phyloP scores from a whole-genome alignment of 2,113 vertebrate species.

The Gobio gobio region DNA sequence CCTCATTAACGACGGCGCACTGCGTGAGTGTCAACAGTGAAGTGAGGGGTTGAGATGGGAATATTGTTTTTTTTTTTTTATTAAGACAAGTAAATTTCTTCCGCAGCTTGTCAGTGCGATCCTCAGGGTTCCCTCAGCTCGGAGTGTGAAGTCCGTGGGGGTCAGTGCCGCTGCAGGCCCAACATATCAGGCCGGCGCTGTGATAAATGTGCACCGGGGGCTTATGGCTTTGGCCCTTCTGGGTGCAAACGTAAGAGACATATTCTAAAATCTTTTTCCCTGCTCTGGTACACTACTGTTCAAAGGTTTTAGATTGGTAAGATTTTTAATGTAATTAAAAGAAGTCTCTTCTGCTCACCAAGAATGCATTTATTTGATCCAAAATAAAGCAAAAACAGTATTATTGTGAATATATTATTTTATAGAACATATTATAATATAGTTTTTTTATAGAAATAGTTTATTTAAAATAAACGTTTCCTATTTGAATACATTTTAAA shows the following conservation, averaged over 20 bases:
- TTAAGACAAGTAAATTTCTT: not conserved
- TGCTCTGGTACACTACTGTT: not conserved
- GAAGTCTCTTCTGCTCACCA: too few relatives aligned
- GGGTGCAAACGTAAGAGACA: constrained; percentile 87
- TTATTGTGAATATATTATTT: too few relatives aligned
- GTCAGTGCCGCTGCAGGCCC: constrained; percentile 91
- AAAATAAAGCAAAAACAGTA: too few relatives aligned
- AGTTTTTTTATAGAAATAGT: too few relatives aligned
- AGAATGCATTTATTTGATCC: too few relatives aligned
- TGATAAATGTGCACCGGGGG: constrained; percentile 85
- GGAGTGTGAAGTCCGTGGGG: constrained; percentile 84
- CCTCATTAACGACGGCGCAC: constrained; percentile 84
- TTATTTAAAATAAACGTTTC: too few relatives aligned
- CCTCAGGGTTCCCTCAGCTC: constrained; percentile 90
- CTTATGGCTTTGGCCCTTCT: constrained; percentile 86
- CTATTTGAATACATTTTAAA: too few relatives aligned
- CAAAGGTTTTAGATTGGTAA: too few relatives aligned
- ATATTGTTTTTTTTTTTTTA: not conserved
- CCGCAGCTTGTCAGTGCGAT: constrained; percentile 88
- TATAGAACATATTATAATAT: too few relatives aligned
- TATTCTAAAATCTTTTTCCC: not conserved
- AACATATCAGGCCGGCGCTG: constrained; percentile 86
- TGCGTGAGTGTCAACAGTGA: constrained; percentile 80
- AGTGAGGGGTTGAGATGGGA: not conserved
- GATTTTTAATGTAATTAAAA: too few relatives aligned